Base-by-base conservation (phyloP, 2,888 invertebrate species). In the Gisinianus flammeolus region DNA sequence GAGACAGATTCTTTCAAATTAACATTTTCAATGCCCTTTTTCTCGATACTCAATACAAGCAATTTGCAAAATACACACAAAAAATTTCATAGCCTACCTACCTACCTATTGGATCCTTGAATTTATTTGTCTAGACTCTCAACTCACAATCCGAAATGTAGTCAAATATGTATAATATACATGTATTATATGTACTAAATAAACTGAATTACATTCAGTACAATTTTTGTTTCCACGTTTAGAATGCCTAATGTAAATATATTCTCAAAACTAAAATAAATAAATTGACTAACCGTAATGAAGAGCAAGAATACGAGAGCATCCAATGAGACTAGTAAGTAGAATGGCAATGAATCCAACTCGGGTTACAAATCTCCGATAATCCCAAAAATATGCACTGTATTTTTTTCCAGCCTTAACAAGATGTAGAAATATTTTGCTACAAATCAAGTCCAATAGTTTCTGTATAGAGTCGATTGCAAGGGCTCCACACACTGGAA, bases 401-500 rank as follows among this genome's bases (percentile, higher is more conserved):
- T 71, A 54, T 2, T 81, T 56, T 66, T 80, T 79, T 75, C 79
- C 79, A 19, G 78, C 73, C 4, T 79, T 71, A 69, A 80, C 78
- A 56, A 82, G 78, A 71, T 79, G 79, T 24, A 81, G 58, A 58
- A 82, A 80, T 30, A 83, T 16, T 66, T 79, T 81, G 24, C 80
- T 76, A 33, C 79, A 81, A n/a, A 80, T 16, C 28, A 80, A 68
- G 35, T 83, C 82, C 33, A 80, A 91, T 68, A 95, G 88, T 87
- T 94, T 95, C 88, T 95, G 94, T 26, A 92, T 85, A 76, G 92
- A 90, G 86, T 95, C 94, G 30, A 94, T 88, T 0, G 92, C 90
- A 82, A 95, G 91, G 6, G 94, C 94, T 0, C 93, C 94, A 73
- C 92, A 91, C 26, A 96, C 88, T 83, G 95, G 93, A 77, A 98